Evolutionary conservation across 1,140 invertebrate genomes (phyloP).

Genomic region (Drosophila lowei): DNA sequence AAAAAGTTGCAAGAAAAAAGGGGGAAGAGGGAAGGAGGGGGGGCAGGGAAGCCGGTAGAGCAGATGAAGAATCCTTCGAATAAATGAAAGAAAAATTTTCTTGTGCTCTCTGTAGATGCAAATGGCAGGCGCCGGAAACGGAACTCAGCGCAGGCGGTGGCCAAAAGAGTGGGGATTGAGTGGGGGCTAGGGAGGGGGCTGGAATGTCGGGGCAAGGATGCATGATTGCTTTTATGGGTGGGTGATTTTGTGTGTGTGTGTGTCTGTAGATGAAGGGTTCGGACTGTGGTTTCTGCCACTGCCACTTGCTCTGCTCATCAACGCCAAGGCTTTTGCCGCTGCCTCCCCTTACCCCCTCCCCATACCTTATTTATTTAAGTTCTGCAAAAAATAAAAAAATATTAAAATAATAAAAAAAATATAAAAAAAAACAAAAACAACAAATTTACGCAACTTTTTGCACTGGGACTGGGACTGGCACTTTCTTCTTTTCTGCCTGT

Average conservation of each 20-base stretch:
- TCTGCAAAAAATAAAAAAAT: conserved; percentile 50
- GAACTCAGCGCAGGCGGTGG: conserved; percentile 50
- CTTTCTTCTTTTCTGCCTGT: conserved; percentile 7
- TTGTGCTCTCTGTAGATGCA: conserved; percentile 62
- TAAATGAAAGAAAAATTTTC: conserved; percentile 70
- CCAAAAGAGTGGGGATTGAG: not conserved
- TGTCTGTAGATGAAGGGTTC: conserved; percentile 9
- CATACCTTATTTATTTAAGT: conserved; percentile 78
- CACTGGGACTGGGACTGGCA: conserved; percentile 40
- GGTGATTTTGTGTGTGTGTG: conserved; percentile 7
- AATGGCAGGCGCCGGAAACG: conserved; percentile 79
- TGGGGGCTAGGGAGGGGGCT: not conserved
- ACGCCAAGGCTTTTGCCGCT: conserved; percentile 42
- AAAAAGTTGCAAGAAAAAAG: conserved; percentile 20
- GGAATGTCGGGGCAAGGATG: conserved; percentile 65
- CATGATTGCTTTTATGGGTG: conserved; percentile 66
- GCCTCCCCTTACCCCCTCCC: not conserved
- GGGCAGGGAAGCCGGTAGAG: not conserved
- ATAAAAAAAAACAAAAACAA: conserved; percentile 60
- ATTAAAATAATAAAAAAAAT: conserved; percentile 30
- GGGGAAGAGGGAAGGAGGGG: not conserved
- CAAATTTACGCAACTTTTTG: conserved; percentile 78
- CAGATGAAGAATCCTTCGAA: conserved; percentile 63
- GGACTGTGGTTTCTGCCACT: conserved; percentile 53
- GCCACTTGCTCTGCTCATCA: conserved; percentile 49